phyloP scores from a whole-genome alignment of 2,113 vertebrate species.

The Spizaetus ornatus region DNA sequence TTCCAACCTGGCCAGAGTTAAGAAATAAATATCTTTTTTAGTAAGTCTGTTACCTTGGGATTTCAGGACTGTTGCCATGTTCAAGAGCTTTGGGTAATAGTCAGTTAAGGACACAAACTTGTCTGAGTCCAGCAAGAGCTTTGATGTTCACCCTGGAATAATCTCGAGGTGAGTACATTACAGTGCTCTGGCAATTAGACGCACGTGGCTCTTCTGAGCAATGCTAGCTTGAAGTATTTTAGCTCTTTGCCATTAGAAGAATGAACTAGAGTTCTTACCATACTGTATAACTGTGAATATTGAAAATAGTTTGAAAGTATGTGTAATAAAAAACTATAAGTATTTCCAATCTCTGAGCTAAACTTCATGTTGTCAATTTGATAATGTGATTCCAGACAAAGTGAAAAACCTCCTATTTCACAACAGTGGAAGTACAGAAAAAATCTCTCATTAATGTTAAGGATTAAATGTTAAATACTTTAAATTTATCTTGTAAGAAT shows the following conservation, averaged over 20 bases:
- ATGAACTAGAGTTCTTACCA: not conserved
- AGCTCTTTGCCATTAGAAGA: not conserved
- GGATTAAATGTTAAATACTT: not conserved
- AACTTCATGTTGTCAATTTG: not conserved
- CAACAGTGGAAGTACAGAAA: rapidly evolving
- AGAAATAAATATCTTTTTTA: not conserved
- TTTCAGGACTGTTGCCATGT: not conserved
- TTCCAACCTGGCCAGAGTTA: not conserved
- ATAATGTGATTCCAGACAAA: not conserved
- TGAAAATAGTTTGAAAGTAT: not conserved
- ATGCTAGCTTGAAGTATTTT: not conserved
- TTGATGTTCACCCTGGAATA: conserved; percentile 25
- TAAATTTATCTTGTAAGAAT: not conserved
- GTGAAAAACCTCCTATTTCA: not conserved
- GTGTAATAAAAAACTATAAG: not conserved
- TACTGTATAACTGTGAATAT: not conserved
- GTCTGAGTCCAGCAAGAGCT: not conserved
- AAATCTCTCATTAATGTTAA: not conserved
- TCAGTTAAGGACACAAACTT: not conserved
- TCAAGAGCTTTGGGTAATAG: not conserved
- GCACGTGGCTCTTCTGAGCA: not conserved
- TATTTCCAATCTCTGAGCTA: not conserved
- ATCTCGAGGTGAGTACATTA: not conserved
- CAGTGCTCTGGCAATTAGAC: not conserved
- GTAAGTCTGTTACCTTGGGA: not conserved